Evolutionary conservation across 2,113 vertebrate genomes (phyloP).

Genomic region (Phalacrocorax pelagicus): DNA sequence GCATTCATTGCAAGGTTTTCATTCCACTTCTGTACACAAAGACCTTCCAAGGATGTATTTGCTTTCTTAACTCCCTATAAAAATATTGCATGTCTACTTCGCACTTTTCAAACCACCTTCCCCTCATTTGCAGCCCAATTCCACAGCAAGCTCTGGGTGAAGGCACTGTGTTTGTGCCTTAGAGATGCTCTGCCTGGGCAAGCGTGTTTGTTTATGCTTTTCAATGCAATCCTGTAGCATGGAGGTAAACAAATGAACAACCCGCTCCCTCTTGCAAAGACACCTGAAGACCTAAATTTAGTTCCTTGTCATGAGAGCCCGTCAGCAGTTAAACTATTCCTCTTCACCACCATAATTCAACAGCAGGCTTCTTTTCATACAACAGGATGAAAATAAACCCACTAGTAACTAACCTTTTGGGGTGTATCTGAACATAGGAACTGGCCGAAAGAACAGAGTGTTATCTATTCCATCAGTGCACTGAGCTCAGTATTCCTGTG

Average conservation of each 20-base stretch:
- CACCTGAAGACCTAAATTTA: background rate
- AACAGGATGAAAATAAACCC: background rate
- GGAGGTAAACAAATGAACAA: background rate
- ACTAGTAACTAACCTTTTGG: background rate
- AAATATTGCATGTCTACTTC: background rate
- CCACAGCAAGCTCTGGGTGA: background rate
- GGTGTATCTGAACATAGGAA: background rate
- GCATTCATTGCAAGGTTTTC: background rate
- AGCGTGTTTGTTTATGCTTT: background rate
- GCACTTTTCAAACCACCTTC: background rate
- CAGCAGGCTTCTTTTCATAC: background rate
- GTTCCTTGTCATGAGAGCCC: background rate
- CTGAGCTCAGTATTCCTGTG: background rate
- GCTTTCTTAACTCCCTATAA: background rate
- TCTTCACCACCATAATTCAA: background rate
- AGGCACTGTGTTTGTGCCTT: background rate
- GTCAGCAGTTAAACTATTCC: background rate
- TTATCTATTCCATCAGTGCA: background rate
- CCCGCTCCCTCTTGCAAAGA: background rate
- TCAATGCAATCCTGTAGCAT: background rate
- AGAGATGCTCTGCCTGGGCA: background rate
- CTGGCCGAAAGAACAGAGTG: accelerated
- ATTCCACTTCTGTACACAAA: background rate
- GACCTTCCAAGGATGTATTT: background rate
- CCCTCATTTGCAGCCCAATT: background rate